These are phyloP conservation scores for Zaprionus lachaisei DNA, from an alignment of 1,140 invertebrate genomes.

Conservation along the genomic window DNA sequence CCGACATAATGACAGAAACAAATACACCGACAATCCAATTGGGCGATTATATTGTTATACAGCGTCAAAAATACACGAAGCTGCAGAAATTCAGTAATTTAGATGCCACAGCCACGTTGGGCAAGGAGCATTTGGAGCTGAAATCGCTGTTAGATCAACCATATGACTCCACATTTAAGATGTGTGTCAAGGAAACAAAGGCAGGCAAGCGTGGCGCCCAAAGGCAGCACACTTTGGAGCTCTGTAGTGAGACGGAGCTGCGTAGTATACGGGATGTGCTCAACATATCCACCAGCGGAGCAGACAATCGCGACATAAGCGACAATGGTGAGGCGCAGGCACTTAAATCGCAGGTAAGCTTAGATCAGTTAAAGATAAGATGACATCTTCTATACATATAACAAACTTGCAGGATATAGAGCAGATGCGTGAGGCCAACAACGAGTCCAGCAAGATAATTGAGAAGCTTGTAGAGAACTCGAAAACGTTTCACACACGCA, in stretches of 20 bases:
- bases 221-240: constrained; percentile 86
- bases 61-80: constrained; percentile 91
- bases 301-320: constrained; percentile 93
- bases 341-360: constrained; percentile 87
- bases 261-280: constrained; percentile 85
- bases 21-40: constrained; percentile 80
- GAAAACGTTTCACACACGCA: constrained; percentile 93
- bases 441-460: constrained; percentile 92
- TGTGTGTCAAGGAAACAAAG: constrained; percentile 86
- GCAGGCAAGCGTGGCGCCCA: constrained; percentile 81
- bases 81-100: constrained; percentile 89
- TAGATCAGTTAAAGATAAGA: not conserved
- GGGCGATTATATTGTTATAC: constrained; percentile 90
- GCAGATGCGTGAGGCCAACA: constrained; percentile 89
- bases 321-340: constrained; percentile 95
- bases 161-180: constrained; percentile 92
- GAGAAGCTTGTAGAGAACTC: constrained; percentile 95
- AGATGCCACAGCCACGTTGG: constrained; percentile 87
- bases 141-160: constrained; percentile 89
- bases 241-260: constrained; percentile 85
- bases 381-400: not conserved
- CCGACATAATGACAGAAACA: constrained; percentile 26
- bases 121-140: constrained; percentile 90
- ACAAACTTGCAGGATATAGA: constrained; percentile 88
- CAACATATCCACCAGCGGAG: constrained; percentile 87